These are phyloP conservation scores for Andrena marginata DNA, from an alignment of 2,888 invertebrate species.

Conservation along the genomic window DNA sequence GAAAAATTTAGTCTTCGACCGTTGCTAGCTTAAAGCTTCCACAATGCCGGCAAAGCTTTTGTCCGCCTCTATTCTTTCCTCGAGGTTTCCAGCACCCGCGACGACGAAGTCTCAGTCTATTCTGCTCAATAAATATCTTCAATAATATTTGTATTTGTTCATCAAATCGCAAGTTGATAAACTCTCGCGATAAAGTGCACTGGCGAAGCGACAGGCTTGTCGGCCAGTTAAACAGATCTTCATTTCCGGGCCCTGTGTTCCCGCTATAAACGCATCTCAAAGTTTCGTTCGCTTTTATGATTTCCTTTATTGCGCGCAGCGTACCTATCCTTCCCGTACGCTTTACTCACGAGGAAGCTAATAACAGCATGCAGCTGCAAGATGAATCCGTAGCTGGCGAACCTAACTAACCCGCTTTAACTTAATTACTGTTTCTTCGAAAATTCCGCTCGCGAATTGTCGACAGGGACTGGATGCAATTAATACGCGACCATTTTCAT, in stretches of 20 bases:
- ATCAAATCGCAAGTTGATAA: background rate
- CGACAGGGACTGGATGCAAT: constrained; percentile 17
- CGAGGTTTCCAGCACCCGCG: background rate
- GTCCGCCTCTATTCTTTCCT: constrained; percentile 19
- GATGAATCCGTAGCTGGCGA: background rate
- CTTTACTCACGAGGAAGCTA: background rate
- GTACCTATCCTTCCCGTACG: constrained; percentile 1
- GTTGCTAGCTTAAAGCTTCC: background rate
- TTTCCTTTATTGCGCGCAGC: constrained; percentile 1
- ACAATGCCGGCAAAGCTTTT: constrained; percentile 5
- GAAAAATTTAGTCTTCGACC: constrained; percentile 39
- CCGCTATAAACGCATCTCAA: constrained; percentile 35
- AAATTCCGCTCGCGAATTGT: constrained; percentile 41
- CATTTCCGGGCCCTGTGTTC: constrained; percentile 30
- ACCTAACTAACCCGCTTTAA: constrained; percentile 37
- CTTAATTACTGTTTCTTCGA: constrained; percentile 47
- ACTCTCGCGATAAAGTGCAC: background rate
- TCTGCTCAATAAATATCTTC: too few relatives aligned
- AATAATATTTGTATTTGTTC: background rate
- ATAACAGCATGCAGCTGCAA: constrained; percentile 28
- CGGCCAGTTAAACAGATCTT: constrained; percentile 24
- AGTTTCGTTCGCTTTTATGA: constrained; percentile 9
- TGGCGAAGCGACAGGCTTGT: background rate
- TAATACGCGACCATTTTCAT: background rate
- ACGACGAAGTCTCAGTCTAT: background rate